Evolutionary conservation across 2,113 vertebrate genomes (phyloP).

Genomic region (Sceloporus tristichus): DNA sequence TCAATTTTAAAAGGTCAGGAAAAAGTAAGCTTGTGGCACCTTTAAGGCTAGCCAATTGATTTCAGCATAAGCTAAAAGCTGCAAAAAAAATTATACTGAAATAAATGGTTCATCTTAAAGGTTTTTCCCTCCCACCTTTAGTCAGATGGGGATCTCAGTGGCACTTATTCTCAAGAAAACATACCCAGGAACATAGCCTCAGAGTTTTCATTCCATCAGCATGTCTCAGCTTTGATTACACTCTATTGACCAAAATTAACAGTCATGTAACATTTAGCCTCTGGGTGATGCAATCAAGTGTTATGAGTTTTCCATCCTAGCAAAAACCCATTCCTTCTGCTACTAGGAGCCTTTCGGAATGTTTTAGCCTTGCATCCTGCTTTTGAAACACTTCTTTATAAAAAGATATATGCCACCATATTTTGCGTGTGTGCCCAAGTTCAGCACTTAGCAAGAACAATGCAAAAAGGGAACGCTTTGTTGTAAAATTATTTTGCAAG

Average conservation of each 20-base stretch:
- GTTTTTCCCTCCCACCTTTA: no score
- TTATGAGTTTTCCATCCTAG: background rate
- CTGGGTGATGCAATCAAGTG: background rate
- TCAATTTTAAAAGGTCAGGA: no score
- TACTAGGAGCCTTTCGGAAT: background rate
- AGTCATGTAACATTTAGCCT: conserved; percentile 29
- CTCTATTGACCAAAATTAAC: conserved; percentile 25
- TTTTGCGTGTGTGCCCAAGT: background rate
- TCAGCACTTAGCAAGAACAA: no score
- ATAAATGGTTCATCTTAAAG: no score
- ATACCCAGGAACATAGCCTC: background rate
- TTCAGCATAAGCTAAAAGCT: no score
- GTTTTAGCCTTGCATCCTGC: conserved; percentile 3
- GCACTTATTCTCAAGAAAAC: background rate
- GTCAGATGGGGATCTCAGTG: background rate
- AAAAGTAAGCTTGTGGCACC: no score
- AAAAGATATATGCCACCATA: background rate
- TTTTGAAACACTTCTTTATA: conserved; percentile 25
- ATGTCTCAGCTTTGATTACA: conserved; percentile 36
- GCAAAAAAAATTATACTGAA: no score
- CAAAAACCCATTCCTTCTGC: background rate
- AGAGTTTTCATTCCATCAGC: conserved; percentile 19
- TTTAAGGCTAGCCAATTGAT: no score
- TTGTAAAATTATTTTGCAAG: background rate
- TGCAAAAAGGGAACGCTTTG: background rate